Evolutionary conservation across 2,113 vertebrate species (phyloP).

Genomic region (Dermatemys mawii): DNA sequence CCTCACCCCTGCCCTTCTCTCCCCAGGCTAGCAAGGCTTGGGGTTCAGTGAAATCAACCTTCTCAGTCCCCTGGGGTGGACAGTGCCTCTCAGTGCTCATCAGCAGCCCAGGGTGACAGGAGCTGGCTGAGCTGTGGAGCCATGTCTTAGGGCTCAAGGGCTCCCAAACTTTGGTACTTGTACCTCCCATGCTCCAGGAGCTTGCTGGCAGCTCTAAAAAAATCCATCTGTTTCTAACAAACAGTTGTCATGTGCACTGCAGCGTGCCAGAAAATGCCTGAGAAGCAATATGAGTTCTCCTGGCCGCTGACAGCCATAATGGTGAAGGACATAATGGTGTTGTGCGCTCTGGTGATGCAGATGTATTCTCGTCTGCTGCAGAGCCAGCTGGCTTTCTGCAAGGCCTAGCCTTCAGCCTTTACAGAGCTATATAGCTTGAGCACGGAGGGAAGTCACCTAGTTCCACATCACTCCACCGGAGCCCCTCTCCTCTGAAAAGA

Average conservation of each 20-base stretch:
- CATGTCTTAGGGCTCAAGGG: not conserved
- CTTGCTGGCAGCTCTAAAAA: not conserved
- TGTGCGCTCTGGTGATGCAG: not conserved
- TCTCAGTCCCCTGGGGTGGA: not conserved
- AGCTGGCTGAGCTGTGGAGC: not conserved
- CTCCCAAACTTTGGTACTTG: not conserved
- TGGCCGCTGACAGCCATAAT: not conserved
- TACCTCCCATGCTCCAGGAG: not conserved
- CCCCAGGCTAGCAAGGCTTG: not conserved
- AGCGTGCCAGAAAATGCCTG: not conserved
- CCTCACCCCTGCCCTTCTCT: not conserved
- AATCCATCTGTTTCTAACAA: not conserved
- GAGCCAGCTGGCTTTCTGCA: not conserved
- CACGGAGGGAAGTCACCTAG: not conserved
- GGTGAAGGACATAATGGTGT: not conserved
- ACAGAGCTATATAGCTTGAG: not conserved
- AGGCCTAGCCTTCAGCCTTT: not conserved
- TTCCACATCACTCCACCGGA: not conserved
- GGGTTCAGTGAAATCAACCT: not conserved
- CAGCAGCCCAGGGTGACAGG: not conserved
- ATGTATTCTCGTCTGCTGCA: not conserved
- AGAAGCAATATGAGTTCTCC: not conserved
- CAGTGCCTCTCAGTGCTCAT: fast-evolving
- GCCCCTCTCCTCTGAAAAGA: not conserved
- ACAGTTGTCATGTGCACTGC: not conserved